A percentile compares a stretch with the other conserved stretches of the same genome.
Conservation (phyloP, 2,888 invertebrate genomes). For the Andrena dorsata region DNA sequence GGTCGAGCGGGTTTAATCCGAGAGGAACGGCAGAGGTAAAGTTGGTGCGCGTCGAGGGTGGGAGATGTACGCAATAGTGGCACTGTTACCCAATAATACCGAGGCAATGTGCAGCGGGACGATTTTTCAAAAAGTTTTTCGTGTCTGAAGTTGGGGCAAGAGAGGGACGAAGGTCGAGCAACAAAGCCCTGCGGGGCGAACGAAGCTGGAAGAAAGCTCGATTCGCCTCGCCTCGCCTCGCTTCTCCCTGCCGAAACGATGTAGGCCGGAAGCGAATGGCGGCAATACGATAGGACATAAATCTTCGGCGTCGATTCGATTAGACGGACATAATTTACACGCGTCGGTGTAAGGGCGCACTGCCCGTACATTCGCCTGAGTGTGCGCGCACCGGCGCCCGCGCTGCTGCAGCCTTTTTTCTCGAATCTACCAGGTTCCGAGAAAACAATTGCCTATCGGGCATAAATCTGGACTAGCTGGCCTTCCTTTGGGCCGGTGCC, state of each 20-base stretch:
- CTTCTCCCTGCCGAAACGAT: constrained; percentile 21
- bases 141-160: constrained; percentile 52
- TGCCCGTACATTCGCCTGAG: constrained; percentile 8
- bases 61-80: constrained; percentile 40
- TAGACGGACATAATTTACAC: constrained; percentile 81
- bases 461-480: constrained; percentile 71
- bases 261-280: constrained; percentile 71
- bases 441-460: constrained; percentile 78
- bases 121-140: constrained; percentile 81
- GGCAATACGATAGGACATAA: constrained; percentile 82
- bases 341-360: constrained; percentile 54
- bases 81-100: constrained; percentile 56
- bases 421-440: constrained; percentile 70
- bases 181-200: constrained; percentile 1
- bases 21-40: constrained; percentile 5
- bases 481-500: constrained; percentile 4
- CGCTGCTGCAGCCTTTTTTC: constrained; percentile 34
- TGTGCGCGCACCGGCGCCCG: background rate
- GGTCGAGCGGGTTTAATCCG: constrained; percentile 15
- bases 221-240: background rate
- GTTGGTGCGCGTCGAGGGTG: background rate
- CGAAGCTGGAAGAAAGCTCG: constrained; percentile 9
- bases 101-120: constrained; percentile 33
- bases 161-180: constrained; percentile 47
- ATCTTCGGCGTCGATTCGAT: constrained; percentile 81